A percentile compares a stretch with the other conserved stretches of the same genome.
These are phyloP conservation scores for Sympetrum striolatum DNA, from an alignment of 2,888 invertebrate species.

Conservation along the genomic window DNA sequence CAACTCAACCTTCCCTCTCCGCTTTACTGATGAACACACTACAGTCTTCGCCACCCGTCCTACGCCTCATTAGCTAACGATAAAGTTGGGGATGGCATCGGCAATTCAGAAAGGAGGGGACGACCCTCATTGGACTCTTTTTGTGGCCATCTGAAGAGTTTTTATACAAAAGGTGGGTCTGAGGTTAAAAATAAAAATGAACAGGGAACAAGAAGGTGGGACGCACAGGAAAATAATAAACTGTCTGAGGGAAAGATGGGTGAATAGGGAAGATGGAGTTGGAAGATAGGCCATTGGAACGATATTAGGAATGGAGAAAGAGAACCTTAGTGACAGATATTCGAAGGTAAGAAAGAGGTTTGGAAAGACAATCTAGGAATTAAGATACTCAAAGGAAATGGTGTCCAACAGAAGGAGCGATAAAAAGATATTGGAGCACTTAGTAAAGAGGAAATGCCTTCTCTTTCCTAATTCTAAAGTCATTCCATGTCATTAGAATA, in stretches of 20 bases:
- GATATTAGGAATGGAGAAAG: neutral
- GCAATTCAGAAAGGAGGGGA: neutral
- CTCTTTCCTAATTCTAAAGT: neutral
- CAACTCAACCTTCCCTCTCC: neutral
- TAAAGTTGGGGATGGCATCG: neutral
- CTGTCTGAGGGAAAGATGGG: neutral
- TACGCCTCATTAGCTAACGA: conserved; percentile 32
- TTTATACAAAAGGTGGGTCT: neutral
- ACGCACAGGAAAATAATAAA: neutral
- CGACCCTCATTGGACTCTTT: neutral
- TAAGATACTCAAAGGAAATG: neutral
- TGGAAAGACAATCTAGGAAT: neutral
- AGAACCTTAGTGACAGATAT: neutral
- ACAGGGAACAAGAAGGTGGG: neutral
- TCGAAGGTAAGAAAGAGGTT: neutral
- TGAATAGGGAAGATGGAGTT: neutral
- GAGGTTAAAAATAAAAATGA: neutral
- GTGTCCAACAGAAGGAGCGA: neutral
- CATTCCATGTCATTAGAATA: no score
- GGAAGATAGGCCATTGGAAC: neutral
- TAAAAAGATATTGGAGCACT: neutral
- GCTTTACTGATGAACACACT: neutral
- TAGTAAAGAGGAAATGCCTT: neutral
- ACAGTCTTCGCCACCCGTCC: neutral
- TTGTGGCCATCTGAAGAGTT: conserved; percentile 2